These are phyloP conservation scores for Ophion ellenae DNA, from an alignment of 2,888 invertebrate genomes.

Conservation along the genomic window DNA sequence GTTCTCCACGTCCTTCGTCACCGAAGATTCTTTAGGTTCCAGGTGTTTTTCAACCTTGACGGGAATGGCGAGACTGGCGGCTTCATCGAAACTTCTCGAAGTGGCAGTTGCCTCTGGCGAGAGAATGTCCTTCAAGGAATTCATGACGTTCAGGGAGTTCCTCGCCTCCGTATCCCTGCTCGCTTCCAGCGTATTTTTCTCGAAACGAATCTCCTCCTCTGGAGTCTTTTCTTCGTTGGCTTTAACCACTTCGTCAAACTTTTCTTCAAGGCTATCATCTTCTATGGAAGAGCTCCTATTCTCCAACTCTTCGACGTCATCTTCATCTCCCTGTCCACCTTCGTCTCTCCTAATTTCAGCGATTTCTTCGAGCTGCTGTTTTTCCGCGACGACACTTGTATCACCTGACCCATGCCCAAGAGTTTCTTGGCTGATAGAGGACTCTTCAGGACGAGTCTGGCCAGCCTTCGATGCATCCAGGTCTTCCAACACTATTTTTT, in stretches of 20 bases:
- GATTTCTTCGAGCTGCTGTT: not conserved
- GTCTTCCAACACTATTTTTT: not conserved
- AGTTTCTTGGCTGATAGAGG: not conserved
- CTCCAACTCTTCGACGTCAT: conserved; percentile 14
- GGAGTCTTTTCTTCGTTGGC: conserved; percentile 63
- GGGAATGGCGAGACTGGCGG: conserved; percentile 46
- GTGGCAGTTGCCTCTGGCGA: conserved; percentile 81
- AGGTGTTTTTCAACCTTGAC: conserved; percentile 47
- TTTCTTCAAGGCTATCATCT: conserved; percentile 50
- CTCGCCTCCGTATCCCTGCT: conserved; percentile 73
- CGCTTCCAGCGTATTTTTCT: conserved; percentile 4
- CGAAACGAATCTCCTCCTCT: conserved; percentile 13
- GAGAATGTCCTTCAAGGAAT: conserved; percentile 28
- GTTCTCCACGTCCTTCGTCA: conserved; percentile 78
- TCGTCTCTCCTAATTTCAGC: not conserved
- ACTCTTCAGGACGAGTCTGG: not conserved
- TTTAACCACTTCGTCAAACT: conserved; percentile 14
- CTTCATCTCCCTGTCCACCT: conserved; percentile 10
- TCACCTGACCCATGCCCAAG: not conserved
- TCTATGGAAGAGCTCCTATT: conserved; percentile 43
- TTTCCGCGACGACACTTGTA: not conserved
- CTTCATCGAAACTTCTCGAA: conserved; percentile 73
- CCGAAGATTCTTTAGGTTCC: conserved; percentile 64
- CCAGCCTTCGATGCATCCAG: not conserved
- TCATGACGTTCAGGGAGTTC: conserved; percentile 58